These are phyloP conservation scores for Lissocephala sabroskyi DNA, from an alignment of 2,888 invertebrate genomes.

Conservation along the genomic window DNA sequence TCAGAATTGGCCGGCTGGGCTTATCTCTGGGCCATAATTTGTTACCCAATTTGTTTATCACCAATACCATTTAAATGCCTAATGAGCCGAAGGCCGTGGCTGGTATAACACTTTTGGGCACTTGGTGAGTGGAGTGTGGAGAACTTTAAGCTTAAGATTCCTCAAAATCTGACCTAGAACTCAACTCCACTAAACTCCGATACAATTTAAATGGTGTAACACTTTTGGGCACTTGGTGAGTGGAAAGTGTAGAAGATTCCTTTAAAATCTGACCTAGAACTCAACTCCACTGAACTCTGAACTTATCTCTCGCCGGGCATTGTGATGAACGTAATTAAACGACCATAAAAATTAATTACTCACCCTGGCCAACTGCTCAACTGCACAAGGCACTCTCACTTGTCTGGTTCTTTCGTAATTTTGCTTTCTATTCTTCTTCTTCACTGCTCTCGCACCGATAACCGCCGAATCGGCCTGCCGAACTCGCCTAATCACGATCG, in stretches of 20 bases:
- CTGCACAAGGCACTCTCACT: slow-evolving; percentile 1
- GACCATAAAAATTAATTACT: slow-evolving; percentile 37
- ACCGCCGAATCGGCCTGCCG: no score
- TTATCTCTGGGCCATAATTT: no score
- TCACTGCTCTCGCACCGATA: no score
- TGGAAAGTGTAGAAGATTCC: no score
- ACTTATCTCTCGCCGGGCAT: slow-evolving; percentile 29
- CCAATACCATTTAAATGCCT: slow-evolving; percentile 44
- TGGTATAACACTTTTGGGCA: slow-evolving; percentile 22
- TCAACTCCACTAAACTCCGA: slow-evolving; percentile 33
- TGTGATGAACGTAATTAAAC: slow-evolving; percentile 41
- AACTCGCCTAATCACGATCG: no score
- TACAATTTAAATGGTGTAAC: slow-evolving; percentile 1
- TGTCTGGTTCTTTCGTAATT: no score
- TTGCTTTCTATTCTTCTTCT: no score
- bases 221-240: neutral
- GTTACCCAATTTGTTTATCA: slow-evolving; percentile 22
- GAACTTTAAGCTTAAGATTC: no score
- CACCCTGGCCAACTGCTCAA: slow-evolving; percentile 21
- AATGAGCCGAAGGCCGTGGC: slow-evolving; percentile 34
- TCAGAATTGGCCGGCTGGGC: no score
- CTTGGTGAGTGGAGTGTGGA: no score
- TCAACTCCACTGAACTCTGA: slow-evolving; percentile 33
- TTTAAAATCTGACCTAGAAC: no score
- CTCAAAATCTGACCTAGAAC: no score